Evolutionary conservation across 2,888 invertebrate species (phyloP), one percentile per base, ranked within the genome.

Genomic region (Acleris cristana): DNA sequence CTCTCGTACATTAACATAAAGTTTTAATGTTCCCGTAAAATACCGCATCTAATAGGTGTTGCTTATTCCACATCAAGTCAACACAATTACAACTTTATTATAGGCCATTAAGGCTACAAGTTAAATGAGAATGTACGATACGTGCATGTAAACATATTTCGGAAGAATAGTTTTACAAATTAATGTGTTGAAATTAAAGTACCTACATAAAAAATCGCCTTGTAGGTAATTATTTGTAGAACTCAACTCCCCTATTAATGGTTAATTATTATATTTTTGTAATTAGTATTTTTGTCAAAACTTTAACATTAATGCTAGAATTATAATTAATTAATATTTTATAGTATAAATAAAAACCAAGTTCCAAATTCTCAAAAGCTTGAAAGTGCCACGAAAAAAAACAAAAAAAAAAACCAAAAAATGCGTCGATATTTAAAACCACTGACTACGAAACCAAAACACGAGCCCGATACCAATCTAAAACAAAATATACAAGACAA

Each of bases 401-500:
- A 10, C 1, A 12, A 12, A 23, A 23, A 30, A 26, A 53, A 34
- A 58, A 3, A 40, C 30, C n/a, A n/a, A n/a, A n/a, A n/a, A n/a
- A n/a, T 18, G 34, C 16, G 52, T n/a, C 23, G 10, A 6, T 12
- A 14, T 56, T 55, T 5, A 12, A 45, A 48, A 23, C n/a, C 21
- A 23, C 2, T 14, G 23, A 62, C 23, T 44, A 61, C 3, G 56
- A 61, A 66, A 66, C 52, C 48, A 48, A 48, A 23, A 48, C 85
- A 84, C 82, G 82, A 80, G 74, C 73, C 77, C 76, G 78, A 85
- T 86, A 85, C 77, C 81, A 84, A 87, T 86, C 85, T 82, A 81
- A 80, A 80, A 79, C 83, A 75, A 79, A 84, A 86, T 86, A 85
- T 84, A 84, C 81, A 76, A 80, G 77, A 80, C 80, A 84, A 82